Evolutionary conservation across 2,113 vertebrate species (phyloP).

Genomic region (Gymnorhina tibicen): DNA sequence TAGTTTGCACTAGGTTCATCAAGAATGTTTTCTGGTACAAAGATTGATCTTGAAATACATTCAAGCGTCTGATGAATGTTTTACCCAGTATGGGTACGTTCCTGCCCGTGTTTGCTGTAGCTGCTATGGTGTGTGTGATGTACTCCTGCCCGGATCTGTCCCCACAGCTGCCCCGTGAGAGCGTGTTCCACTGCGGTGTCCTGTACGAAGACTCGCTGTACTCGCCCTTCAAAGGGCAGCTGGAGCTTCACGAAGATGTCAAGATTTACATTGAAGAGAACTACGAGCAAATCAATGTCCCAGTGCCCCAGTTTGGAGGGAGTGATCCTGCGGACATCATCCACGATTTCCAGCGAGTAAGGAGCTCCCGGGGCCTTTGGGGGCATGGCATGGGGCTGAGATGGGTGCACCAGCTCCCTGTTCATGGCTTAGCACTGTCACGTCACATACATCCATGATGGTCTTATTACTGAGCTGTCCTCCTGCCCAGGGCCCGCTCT

Average conservation of each 20-base stretch:
- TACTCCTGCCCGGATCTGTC: neutral
- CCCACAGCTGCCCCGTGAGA: constrained; percentile 82
- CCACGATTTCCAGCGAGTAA: constrained; percentile 92
- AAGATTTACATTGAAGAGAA: constrained; percentile 89
- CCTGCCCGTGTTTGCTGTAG: neutral
- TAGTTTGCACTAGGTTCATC: neutral
- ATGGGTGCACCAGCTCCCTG: neutral
- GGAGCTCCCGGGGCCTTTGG: neutral
- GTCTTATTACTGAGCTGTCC: neutral
- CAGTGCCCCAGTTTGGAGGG: constrained; percentile 85
- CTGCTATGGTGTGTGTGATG: neutral
- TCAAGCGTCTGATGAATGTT: neutral
- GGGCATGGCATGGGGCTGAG: neutral
- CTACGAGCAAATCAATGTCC: constrained; percentile 90
- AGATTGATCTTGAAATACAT: neutral
- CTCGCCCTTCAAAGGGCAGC: constrained; percentile 74
- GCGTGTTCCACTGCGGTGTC: constrained; percentile 86
- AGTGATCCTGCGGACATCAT: constrained; percentile 92
- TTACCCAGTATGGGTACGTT: neutral
- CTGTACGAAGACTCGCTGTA: constrained; percentile 85
- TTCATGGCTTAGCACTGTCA: fast-evolving
- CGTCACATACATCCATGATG: fast-evolving
- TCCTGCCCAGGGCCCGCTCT: neutral
- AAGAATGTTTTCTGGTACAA: neutral
- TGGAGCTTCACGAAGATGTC: constrained; percentile 90